A percentile compares a stretch with the other conserved stretches of the same genome.
Evolutionary conservation across 2,113 vertebrate species (phyloP).

Genomic region (Osmerus eperlanus): DNA sequence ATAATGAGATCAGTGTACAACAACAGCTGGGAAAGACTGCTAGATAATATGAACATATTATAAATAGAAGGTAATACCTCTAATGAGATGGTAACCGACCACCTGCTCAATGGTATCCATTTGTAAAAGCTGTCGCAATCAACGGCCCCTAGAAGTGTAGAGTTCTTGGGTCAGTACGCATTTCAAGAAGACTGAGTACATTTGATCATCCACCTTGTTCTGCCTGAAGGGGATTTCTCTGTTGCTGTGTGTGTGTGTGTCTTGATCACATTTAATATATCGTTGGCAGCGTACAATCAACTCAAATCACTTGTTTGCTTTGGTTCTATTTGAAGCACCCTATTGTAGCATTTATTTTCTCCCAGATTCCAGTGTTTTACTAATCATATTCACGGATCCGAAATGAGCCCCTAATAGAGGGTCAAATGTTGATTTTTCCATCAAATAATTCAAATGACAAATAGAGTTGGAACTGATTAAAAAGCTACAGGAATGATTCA

Average conservation of each 20-base stretch:
- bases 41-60: conserved; percentile 63
- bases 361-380: conserved; percentile 3
- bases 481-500: conserved; percentile 2
- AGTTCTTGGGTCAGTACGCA: conserved; percentile 91
- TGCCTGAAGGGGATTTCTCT: conserved; percentile 76
- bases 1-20: conserved; percentile 24
- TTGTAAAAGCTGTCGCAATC: conserved; percentile 99
- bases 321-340: neutral
- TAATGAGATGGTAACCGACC: conserved; percentile 93
- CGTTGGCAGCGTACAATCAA: neutral
- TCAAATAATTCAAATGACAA: conserved; percentile 9
- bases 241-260: conserved; percentile 26
- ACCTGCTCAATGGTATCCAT: conserved; percentile 99
- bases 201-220: conserved; percentile 74
- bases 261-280: conserved; percentile 19
- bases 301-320: conserved; percentile 5
- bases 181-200: conserved; percentile 74
- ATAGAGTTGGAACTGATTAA: neutral
- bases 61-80: conserved; percentile 91
- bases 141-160: conserved; percentile 99
- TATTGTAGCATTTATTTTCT: neutral
- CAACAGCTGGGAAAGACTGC: conserved; percentile 30
- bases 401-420: neutral
- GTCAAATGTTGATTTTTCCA: conserved; percentile 3
- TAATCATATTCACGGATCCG: conserved; percentile 1